Base-by-base conservation (phyloP, 2,888 invertebrate species). In the Hyppa rectilinea region DNA sequence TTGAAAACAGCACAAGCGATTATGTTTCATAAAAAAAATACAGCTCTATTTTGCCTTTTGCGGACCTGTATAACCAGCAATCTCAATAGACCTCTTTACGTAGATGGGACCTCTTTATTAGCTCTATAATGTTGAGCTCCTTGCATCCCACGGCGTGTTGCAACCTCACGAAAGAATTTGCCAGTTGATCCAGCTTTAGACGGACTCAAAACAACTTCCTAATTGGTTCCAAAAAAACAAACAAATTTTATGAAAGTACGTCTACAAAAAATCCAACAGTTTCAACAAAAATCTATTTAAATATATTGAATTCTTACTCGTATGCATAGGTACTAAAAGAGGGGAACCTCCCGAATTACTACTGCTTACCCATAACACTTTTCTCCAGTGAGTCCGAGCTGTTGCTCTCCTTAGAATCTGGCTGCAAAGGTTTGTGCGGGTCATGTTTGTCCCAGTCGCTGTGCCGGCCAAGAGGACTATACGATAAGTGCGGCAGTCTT, bases 381-480 rank as follows among this genome's bases (percentile, higher is more conserved):
- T 96, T 96, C 80, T 96, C 96, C 70, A 96, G 86, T 0, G 96
- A 96, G 80, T 96, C 96, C 1, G 96, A 95, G 69, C 96, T 96
- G 71, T 96, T 96, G 75, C 96, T 95, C 83, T 96, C 96, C 74
- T 96, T 96, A 9, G 96, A 95, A 75, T 96, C 96, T 0, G 95
- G 93, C 58, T 93, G 94, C n/a, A 96, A 81, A 0, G 95, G 91
- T 77, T 96, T 95, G 80, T 96, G 96, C 0, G 92, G 87, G 50
- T 96, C 96, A 89, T 95, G 95, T 83, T 96, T 96, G 70, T 96
- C 96, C 96, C 96, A 96, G 59, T 96, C 96, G 82, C 90, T 94
- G 84, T 96, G 96, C 0, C 96, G 90, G 4, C 96, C 96, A 12
- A 96, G 69, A 0, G 96, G 96, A 81, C 96, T 96, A 78, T 95